Evolutionary conservation across 2,113 vertebrate species (phyloP), one percentile per base, ranked within the genome.

Genomic region (Marcusenius ussheri): DNA sequence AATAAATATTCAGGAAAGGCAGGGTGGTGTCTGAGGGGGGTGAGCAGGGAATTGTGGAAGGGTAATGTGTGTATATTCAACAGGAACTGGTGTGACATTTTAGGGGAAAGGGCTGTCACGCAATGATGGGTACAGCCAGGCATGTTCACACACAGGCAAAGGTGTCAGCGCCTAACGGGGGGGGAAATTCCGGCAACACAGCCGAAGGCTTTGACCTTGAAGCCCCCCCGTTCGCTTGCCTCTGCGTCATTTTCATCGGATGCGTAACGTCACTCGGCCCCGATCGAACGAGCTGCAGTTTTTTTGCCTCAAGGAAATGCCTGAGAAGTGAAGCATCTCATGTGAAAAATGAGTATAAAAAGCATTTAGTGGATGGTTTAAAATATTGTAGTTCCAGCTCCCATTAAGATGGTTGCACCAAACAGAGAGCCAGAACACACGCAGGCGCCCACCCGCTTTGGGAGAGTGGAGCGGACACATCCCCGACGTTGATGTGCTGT

Each of bases 61-160:
- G 45, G 83, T 84, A 24, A 47, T 84, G 45, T 42, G 45, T 84
- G 83, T 84, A 84, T 47, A 84, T 13, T 84, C 83, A 84, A 84
- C 39, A 84, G 83, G 42, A 21, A 84, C 83, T 1, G 10, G 45
- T 17, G 70, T 77, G 70, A 77, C 70, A 77, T 77, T 77, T 77
- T 35, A 39, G 31, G 70, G 70, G 70, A 77, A 70, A 77, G 70
- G 70, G 5, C 15, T 77, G 70, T 77, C 70, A 77, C 70, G 17
- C 70, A 17, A 39, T 39, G 70, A 35, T 77, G 70, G 15, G 35
- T 77, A 77, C 31, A 77, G 70, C 70, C 31, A 77, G 70, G 35
- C 70, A 77, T 77, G 6, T 42, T 77, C 35, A 77, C 70, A 77
- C 70, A 0, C 70, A 19, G 70, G 70, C 70, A 77, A 77, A 77